Evolutionary conservation across 2,888 invertebrate genomes (phyloP), one percentile per base, ranked within the genome.

Genomic region (Eledona agricola): DNA sequence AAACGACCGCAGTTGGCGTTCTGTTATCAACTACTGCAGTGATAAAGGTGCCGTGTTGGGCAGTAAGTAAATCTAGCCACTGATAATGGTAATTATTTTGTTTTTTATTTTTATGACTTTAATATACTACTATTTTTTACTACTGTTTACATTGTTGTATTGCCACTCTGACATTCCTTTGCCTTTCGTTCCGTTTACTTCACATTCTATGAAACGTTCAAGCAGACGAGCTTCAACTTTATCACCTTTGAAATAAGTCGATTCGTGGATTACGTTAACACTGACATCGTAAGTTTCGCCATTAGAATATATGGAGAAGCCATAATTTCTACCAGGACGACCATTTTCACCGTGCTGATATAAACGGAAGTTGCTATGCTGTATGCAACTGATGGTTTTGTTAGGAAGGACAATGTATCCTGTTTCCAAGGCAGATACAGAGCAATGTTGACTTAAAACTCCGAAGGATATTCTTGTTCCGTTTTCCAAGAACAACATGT

Each of bases 131-230:
- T 13, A n/a, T 38, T 17, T 37, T 37, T 20, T 22, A 26, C 3
- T n/a, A 37, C 22, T 50, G 34, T 26, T 19, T 10, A 55, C 4
- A 54, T 84, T 80, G 29, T 82, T 76, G 72, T 90, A 89, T 66
- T 89, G 82, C 78, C 87, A 88, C 73, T 90, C 89, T 0, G 85
- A 84, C 15, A 89, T 81, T 0, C 89, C 89, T 54, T 83, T 82
- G 0, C 89, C 89, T 0, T 79, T 78, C 0, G 85, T 72, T 0
- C 85, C 86, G 73, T 87, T 84, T 4, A 86, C 83, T 0, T 73
- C 74, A 37, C 78, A 80, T 16, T 67, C 62, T 28, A 80, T 76
- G 69, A 83, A 81, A 34, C 88, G 74, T 69, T 88, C 88, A 59
- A 82, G 81, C 76, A 88, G 81, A 28, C 83, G 79, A 0, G 87